phyloP scores from a whole-genome alignment of 2,888 invertebrate species.

The Candidula unifasciata region DNA sequence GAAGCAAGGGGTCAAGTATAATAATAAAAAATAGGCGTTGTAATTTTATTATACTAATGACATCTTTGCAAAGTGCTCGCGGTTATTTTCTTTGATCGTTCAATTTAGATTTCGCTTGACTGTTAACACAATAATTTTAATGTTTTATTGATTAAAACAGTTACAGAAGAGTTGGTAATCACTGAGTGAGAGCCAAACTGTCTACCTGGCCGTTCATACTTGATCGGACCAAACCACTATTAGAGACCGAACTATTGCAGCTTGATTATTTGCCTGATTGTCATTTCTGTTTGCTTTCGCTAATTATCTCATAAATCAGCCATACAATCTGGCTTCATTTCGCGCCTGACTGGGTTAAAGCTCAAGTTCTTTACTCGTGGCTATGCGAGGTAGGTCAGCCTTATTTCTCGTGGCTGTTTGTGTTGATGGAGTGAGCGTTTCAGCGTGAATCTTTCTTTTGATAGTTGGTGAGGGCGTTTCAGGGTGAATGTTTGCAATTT shows the following conservation, averaged over 20 bases:
- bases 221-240: background rate
- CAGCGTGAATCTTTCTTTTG: no score
- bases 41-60: no score
- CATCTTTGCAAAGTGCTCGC: background rate
- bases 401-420: background rate
- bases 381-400: background rate
- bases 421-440: no score
- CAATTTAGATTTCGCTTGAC: background rate
- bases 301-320: slow-evolving; percentile 43
- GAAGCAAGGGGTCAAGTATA: no score
- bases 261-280: slow-evolving; percentile 27
- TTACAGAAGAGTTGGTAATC: slow-evolving; percentile 17
- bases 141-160: slow-evolving; percentile 32
- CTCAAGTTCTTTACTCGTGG: background rate
- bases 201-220: slow-evolving; percentile 27
- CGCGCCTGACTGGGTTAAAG: slow-evolving; percentile 1
- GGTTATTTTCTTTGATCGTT: background rate
- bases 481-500: no score
- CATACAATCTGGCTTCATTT: slow-evolving; percentile 40
- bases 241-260: slow-evolving; percentile 4
- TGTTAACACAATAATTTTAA: slow-evolving; percentile 5
- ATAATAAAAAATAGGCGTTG: no score
- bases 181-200: background rate
- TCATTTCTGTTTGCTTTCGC: slow-evolving; percentile 5
- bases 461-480: no score